Conservation (phyloP, 2,113 vertebrate species). For the Menura novaehollandiae region DNA sequence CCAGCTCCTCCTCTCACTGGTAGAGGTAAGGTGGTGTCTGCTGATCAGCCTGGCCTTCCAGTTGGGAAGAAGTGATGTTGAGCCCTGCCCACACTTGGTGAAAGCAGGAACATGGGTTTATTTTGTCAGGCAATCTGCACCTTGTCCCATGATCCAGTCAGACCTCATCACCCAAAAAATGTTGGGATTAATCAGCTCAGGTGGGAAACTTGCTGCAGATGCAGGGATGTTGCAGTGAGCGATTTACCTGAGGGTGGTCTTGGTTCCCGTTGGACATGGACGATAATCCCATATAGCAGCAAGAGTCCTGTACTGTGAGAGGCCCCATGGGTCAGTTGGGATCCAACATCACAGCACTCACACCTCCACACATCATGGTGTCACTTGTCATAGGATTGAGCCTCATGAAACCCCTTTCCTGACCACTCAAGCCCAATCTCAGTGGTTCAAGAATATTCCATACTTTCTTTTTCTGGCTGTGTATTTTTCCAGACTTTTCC, state of each 20-base stretch:
- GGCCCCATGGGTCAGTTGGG: neutral
- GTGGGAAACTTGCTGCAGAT: neutral
- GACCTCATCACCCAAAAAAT: neutral
- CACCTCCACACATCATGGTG: no score
- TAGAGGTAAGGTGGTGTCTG: neutral
- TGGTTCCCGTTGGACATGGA: neutral
- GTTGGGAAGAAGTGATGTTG: neutral
- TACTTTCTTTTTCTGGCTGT: neutral
- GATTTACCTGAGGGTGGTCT: neutral
- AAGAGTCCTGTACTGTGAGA: neutral
- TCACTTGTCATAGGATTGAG: accelerated
- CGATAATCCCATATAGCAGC: accelerated
- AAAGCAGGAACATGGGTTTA: neutral
- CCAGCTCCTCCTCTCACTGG: neutral
- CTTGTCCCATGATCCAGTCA: neutral
- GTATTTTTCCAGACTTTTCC: neutral
- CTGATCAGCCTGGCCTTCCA: neutral
- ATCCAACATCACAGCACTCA: accelerated
- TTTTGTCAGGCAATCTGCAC: neutral
- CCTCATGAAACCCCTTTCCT: neutral
- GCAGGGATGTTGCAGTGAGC: neutral
- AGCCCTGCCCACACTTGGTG: neutral
- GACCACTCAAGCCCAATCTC: accelerated
- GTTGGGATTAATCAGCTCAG: neutral
- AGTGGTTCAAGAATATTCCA: neutral